A percentile compares a stretch with the other conserved stretches of the same genome.
These are phyloP conservation scores for Sylvilagus bachmani DNA, from an alignment of 2,113 vertebrate genomes.

Conservation along the genomic window DNA sequence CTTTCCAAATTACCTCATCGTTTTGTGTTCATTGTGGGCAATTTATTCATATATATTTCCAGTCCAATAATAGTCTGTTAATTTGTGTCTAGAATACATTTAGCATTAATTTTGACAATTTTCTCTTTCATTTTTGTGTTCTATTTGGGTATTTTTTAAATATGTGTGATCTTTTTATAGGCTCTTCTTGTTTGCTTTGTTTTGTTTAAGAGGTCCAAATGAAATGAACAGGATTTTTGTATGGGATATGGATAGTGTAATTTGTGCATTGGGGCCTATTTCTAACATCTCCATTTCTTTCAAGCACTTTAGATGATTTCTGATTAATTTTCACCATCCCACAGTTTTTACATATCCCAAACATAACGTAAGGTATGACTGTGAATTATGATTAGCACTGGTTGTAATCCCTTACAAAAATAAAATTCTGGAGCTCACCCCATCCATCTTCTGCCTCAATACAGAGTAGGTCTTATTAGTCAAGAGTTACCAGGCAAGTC, in stretches of 20 bases:
- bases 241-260: not conserved
- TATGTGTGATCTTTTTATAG: not conserved
- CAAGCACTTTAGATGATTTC: not conserved
- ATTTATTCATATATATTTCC: not conserved
- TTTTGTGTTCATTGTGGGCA: not conserved
- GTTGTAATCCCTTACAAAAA: slow-evolving; percentile 68
- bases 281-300: slow-evolving; percentile 27
- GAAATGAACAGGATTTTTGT: slow-evolving; percentile 20
- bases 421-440: slow-evolving; percentile 54
- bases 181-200: not conserved
- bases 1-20: not conserved
- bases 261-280: not conserved
- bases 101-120: slow-evolving; percentile 20
- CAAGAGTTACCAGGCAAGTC: slow-evolving; percentile 39
- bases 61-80: not conserved
- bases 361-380: slow-evolving; percentile 33
- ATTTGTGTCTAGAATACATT: not conserved
- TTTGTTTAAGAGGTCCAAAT: not conserved
- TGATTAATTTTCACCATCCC: slow-evolving; percentile 46
- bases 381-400: slow-evolving; percentile 48
- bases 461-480: slow-evolving; percentile 11
- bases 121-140: slow-evolving; percentile 40
- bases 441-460: slow-evolving; percentile 33
- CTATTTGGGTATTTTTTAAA: slow-evolving; percentile 12
- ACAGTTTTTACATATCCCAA: slow-evolving; percentile 36